A percentile compares a stretch with the other conserved stretches of the same genome.
Evolutionary conservation across 2,113 vertebrate species (phyloP).

Genomic region (Arvicanthis niloticus): DNA sequence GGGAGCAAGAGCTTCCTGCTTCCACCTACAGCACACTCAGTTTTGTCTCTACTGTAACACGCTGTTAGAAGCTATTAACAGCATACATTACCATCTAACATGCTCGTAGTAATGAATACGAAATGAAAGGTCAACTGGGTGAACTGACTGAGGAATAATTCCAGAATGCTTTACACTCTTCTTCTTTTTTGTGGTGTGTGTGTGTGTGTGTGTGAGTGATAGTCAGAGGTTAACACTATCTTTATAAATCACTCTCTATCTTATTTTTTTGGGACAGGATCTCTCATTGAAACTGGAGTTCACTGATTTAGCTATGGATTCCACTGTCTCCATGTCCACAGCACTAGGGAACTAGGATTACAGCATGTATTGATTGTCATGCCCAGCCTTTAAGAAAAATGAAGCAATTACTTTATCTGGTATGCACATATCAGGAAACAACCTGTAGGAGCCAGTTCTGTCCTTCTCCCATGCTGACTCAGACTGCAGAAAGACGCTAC

Average conservation of each 20-base stretch:
- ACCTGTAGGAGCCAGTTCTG: too few species aligned
- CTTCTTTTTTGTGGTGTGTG: neutral
- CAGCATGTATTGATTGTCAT: neutral
- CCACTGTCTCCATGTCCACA: too few species aligned
- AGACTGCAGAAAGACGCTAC: neutral
- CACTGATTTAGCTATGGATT: neutral
- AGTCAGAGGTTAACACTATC: neutral
- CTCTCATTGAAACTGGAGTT: neutral
- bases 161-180: constrained; percentile 21
- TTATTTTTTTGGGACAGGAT: neutral
- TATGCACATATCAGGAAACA: too few species aligned
- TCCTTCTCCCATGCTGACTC: neutral
- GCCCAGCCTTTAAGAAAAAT: neutral
- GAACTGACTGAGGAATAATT: constrained; percentile 28
- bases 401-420: neutral
- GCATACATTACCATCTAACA: neutral
- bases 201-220: too few species aligned
- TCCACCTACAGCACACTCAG: neutral
- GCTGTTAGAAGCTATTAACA: constrained; percentile 16
- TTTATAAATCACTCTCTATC: neutral
- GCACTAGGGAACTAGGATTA: neutral
- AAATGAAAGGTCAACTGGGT: neutral
- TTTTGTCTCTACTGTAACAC: neutral
- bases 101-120: neutral
- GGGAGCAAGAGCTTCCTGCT: neutral